Conservation (phyloP, 1,140 invertebrate species). For the Meloidogyne exigua region DNA sequence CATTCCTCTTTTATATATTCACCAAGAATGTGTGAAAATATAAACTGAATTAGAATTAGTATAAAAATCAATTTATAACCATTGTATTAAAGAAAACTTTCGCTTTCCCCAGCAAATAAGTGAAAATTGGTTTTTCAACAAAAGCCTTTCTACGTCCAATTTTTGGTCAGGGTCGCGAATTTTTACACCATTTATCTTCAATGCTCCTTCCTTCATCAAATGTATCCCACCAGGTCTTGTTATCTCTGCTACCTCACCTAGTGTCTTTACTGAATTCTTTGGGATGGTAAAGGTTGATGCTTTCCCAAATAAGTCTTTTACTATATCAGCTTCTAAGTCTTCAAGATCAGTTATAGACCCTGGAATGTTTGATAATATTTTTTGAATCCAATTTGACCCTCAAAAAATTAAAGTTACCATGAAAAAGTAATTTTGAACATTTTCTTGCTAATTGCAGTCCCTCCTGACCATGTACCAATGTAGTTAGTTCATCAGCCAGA, state of each 20-base stretch:
- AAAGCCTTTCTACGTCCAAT: slow-evolving; percentile 21
- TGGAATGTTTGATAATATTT: slow-evolving; percentile 10
- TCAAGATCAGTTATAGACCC: slow-evolving; percentile 35
- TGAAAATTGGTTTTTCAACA: slow-evolving; percentile 38
- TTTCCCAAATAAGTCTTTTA: slow-evolving; percentile 38
- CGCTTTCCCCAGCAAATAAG: slow-evolving; percentile 53
- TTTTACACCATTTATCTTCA: slow-evolving; percentile 53
- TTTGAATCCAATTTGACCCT: slow-evolving; percentile 1
- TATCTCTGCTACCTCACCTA: slow-evolving; percentile 50
- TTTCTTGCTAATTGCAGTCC: slow-evolving; percentile 46
- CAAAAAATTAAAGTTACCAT: slow-evolving; percentile 31
- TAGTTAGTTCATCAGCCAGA: slow-evolving; percentile 56
- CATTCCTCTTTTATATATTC: background rate
- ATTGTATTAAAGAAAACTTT: slow-evolving; percentile 50
- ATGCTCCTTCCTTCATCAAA: slow-evolving; percentile 48
- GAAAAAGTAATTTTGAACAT: slow-evolving; percentile 55
- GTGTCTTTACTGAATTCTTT: slow-evolving; percentile 26
- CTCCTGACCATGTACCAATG: slow-evolving; percentile 52
- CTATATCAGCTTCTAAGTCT: slow-evolving; percentile 22
- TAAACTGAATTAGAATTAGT: background rate
- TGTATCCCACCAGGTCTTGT: slow-evolving; percentile 34
- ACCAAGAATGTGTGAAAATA: background rate
- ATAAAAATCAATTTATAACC: slow-evolving; percentile 32
- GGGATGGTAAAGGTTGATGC: slow-evolving; percentile 39
- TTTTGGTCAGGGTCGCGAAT: slow-evolving; percentile 33